Evolutionary conservation across 2,888 invertebrate genomes (phyloP).

Genomic region (Acleris laterana): DNA sequence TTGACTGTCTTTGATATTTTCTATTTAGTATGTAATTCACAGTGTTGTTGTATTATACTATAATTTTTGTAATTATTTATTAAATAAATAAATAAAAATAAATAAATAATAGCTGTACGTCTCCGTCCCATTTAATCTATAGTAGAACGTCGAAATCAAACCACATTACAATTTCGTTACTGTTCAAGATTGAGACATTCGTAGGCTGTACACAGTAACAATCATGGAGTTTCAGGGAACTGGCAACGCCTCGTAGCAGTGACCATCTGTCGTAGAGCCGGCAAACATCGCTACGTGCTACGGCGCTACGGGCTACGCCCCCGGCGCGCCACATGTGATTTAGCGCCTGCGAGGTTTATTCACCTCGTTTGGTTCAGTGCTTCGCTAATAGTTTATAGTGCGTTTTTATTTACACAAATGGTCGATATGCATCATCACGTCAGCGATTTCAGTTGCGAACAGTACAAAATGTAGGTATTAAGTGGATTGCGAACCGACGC

Average conservation of each 20-base stretch:
- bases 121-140: no score
- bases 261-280: slow-evolving; percentile 29
- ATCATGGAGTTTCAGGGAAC: slow-evolving; percentile 1
- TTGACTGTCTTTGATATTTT: no score
- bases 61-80: no score
- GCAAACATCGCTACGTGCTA: slow-evolving; percentile 39
- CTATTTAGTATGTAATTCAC: no score
- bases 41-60: no score
- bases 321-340: slow-evolving; percentile 39
- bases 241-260: slow-evolving; percentile 12
- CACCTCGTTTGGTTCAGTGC: not conserved
- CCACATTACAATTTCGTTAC: not conserved
- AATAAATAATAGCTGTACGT: no score
- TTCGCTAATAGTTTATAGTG: not conserved
- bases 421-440: not conserved
- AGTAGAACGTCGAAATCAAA: no score
- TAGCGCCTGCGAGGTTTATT: slow-evolving; percentile 26
- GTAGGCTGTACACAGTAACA: not conserved
- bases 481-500: no score
- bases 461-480: no score
- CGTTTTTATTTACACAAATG: not conserved
- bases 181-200: not conserved
- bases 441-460: no score
- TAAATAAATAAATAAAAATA: no score
- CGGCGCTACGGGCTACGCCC: slow-evolving; percentile 33